Evolutionary conservation across 2,113 vertebrate species (phyloP), one percentile per base, ranked within the genome.

Genomic region (Campylomormyrus tamandua): DNA sequence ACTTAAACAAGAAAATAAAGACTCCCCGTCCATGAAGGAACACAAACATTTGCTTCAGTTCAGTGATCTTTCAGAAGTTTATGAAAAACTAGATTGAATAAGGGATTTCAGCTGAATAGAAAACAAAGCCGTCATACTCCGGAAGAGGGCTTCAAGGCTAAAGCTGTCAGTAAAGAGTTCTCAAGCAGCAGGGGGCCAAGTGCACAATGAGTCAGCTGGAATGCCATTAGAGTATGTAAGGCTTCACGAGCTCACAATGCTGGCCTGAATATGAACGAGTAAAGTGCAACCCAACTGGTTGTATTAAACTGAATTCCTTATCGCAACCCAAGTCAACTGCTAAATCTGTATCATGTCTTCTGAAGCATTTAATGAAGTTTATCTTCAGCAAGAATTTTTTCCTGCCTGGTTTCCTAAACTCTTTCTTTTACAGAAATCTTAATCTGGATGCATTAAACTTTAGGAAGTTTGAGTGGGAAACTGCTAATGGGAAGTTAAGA

Each of bases 41-140:
- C n/a, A 70, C n/a, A 31, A 85, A 85, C 83, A 85, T 85, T 85
- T 85, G 42, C 10, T 49, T n/a, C 46, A 86, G 45, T 86, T 86
- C 83, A 50, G 21, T 48, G 48, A n/a, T 49, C 21, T 46, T 48
- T 83, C 6, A 83, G 15, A 83, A 42, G 83, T 5, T 48, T 45
- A 42, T 7, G 17, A 39, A 42, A 42, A 80, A 19, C 45, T 49
- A 7, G 9, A 50, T 2, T 49, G 45, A 49, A 49, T 50, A n/a
- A n/a, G n/a, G n/a, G n/a, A n/a, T 6, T 49, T 70, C 6, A 70
- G 17, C 24, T 9, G 48, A 56, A 70, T 21, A 74, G 62, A 42
- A 77, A 87, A 42, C 39, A 31, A 19, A 66, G 10, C 62, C 24
- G 45, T 52, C 27, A 21, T 0, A 4, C 17, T 19, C 9, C 21